phyloP scores from a whole-genome alignment of 2,113 vertebrate species.

The Micronycteris hirsuta region DNA sequence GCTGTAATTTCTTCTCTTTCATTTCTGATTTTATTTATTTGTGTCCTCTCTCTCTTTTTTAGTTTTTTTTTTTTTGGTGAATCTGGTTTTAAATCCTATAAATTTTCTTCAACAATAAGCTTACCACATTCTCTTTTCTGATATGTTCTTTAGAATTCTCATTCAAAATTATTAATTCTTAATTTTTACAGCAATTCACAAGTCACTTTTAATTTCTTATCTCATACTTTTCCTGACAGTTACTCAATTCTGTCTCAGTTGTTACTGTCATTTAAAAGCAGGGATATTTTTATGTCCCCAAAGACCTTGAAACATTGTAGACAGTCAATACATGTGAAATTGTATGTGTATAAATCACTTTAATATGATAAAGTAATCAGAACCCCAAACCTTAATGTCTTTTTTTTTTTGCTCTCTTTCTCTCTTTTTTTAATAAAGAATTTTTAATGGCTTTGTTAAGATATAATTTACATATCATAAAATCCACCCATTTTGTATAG shows the following conservation, averaged over 20 bases:
- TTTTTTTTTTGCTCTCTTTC: not conserved
- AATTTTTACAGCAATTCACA: not conserved
- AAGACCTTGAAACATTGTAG: not conserved
- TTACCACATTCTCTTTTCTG: not conserved
- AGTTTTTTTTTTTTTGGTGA: no score
- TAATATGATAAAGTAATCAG: not conserved
- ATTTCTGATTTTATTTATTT: no score
- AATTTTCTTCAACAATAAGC: not conserved
- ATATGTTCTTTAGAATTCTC: not conserved
- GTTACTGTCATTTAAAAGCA: not conserved
- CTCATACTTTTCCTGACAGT: not conserved
- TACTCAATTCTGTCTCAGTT: not conserved
- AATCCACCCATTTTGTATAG: not conserved
- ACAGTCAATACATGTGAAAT: not conserved
- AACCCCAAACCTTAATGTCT: not conserved
- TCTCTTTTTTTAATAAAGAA: not conserved
- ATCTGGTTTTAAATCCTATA: not conserved
- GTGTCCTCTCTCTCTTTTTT: no score
- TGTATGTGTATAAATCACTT: not conserved
- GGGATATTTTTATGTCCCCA: not conserved
- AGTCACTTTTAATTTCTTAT: constrained; percentile 5
- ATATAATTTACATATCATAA: not conserved
- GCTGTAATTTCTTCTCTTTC: no score
- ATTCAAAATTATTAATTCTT: not conserved
- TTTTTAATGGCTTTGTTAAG: not conserved